Base-by-base conservation (phyloP, 1,140 invertebrate species). In the Dinoponera quadriceps region DNA sequence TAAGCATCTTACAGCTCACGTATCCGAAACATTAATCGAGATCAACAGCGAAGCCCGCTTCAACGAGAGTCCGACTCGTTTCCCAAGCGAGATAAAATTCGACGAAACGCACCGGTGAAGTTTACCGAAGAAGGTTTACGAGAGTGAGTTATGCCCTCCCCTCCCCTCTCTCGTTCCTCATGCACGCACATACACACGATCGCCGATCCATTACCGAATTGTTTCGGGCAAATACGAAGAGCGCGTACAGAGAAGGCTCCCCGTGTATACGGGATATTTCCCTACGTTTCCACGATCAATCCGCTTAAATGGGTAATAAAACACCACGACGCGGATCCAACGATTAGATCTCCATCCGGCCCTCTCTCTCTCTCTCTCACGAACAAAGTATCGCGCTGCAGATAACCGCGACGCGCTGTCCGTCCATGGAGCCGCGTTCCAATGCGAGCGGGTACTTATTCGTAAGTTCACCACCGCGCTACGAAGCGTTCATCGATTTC, bases 1-100 rank as follows among this genome's bases (percentile, higher is more conserved):
- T 54, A 74, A 90, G 83, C 90, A 90, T 87, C 88, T 84, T 82
- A 86, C 71, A 89, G 85, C 66, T 54, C 27, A 38, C 20, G n/a
- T 54, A 9, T 51, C 20, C 20, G 29, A 22, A 11, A 57, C 65
- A 27, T 55, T 55, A 65, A 66, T 77, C 11, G 27, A 1, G 29
- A 60, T 25, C 38, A 20, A 20, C n/a, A 14, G 4, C 54, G 44
- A 44, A 38, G n/a, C 57, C 13, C n/a, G 9, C 3, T 66, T 75
- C 18, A 38, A 65, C 29, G 29, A 51, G 22, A 11, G 13, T 29
- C 48, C 44, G 0, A 38, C 3, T 63, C 63, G 49, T 48, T 33
- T 51, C 16, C 2, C 29, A 33, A 65, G 11, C 20, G 22, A 51
- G 29, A 20, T 54, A 0, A 13, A 33, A 63, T 49, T 16, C 44